Base-by-base conservation (phyloP, 2,113 vertebrate species). In the Abramis brama region DNA sequence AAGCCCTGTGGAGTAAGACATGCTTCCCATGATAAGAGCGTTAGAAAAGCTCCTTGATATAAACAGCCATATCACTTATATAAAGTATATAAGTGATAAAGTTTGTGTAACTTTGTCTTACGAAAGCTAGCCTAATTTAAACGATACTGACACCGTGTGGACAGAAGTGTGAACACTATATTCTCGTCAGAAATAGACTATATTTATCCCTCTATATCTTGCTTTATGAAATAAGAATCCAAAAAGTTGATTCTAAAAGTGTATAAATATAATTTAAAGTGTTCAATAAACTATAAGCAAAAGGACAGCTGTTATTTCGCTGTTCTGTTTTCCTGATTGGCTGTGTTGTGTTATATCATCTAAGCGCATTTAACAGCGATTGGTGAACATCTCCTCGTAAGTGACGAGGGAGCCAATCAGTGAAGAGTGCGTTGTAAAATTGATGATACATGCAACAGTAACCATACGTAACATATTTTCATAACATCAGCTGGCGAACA, bases 271-370 rank as follows among this genome's bases (percentile, higher is more conserved):
- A 21, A 39, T 11, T 21, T 10, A 70, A 25, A 57, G 33, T 82
- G 45, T 86, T 71, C 84, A 60, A 36, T 60, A 59, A 71, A 45
- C 36, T 76, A 9, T 73, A 70, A 45, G 33, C 25, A 74, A 39
- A 57, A 55, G 21, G 47, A 19, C 12, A 79, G 15, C 0, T 30
- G 39, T 7, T 21, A 11, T 39, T 71, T 64, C 11, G 62, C 17
- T 52, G 60, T n/a, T 50, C 12, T 52, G 5, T 1, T 68, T 70
- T 84, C 0, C 33, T 79, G 79, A 83, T 68, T 83, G 6, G 60
- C 45, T 73, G 23, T 21, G 33, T 15, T 83, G 43, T 0, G 5
- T 59, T 12, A 4, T 15, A 30, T 71, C 68, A 21, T 17, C 50
- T 30, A 21, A 74, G 30, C 45, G 30, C 43, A 25, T 59, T 36